phyloP scores from a whole-genome alignment of 1,140 invertebrate genomes.

The Kradibia gibbosae region DNA sequence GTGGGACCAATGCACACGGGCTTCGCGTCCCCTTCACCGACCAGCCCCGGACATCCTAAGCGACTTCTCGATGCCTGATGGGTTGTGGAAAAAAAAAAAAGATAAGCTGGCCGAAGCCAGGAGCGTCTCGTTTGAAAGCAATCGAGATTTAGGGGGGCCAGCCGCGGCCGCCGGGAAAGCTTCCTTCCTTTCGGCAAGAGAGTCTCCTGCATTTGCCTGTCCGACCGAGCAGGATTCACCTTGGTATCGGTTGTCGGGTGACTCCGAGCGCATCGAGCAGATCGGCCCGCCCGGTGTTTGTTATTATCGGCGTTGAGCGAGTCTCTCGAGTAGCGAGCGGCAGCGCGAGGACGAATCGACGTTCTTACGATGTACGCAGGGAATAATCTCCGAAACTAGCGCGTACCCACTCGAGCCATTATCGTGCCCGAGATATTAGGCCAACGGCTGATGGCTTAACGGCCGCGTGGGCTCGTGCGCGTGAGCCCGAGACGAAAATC shows the following conservation, averaged over 20 bases:
- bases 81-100: neutral
- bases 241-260: neutral
- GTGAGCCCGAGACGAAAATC: neutral
- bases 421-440: neutral
- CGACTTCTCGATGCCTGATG: neutral
- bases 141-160: neutral
- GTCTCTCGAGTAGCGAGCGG: neutral
- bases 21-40: slow-evolving; percentile 14
- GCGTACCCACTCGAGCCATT: neutral
- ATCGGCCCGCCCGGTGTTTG: too few species aligned
- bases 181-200: too few species aligned
- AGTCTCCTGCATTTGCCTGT: too few species aligned
- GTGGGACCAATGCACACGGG: neutral
- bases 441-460: slow-evolving; percentile 1
- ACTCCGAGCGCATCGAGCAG: neutral
- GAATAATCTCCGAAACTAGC: neutral
- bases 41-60: slow-evolving; percentile 6
- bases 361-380: neutral
- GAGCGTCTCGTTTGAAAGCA: neutral
- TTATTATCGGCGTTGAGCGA: neutral
- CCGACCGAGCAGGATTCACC: neutral
- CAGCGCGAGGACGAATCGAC: neutral
- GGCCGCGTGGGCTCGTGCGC: too few species aligned
- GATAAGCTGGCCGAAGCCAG: neutral
- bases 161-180: too few species aligned